Evolutionary conservation across 2,113 vertebrate genomes (phyloP).

Genomic region (Xiphophorus hellerii): DNA sequence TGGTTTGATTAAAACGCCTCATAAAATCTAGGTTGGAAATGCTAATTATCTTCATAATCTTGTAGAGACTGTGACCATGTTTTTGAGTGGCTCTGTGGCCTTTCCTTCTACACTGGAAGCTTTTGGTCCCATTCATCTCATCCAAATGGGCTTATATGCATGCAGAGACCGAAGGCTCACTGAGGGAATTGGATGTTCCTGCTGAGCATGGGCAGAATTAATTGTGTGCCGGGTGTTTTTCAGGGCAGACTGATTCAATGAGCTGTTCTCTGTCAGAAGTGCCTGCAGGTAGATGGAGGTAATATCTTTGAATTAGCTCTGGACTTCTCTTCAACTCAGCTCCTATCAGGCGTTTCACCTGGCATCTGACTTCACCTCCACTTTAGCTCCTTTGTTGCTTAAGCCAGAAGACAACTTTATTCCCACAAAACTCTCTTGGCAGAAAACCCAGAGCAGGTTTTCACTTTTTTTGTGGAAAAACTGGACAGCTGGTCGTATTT

Average conservation of each 20-base stretch:
- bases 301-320: constrained; percentile 20
- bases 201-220: constrained; percentile 56
- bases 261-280: constrained; percentile 35
- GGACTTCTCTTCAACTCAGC: constrained; percentile 54
- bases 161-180: constrained; percentile 40
- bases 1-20: constrained; percentile 8
- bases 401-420: constrained; percentile 2
- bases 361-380: constrained; percentile 40
- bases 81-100: constrained; percentile 11
- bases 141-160: constrained; percentile 46
- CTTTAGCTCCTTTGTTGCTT: constrained; percentile 21
- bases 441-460: constrained; percentile 5
- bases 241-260: constrained; percentile 21
- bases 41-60: not conserved
- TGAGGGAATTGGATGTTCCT: constrained; percentile 59
- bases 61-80: not conserved
- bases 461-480: not conserved
- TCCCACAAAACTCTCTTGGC: constrained; percentile 4
- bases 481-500: not conserved
- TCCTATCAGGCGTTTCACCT: constrained; percentile 24
- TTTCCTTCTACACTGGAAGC: constrained; percentile 29
- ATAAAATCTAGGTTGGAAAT: not conserved
- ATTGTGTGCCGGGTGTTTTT: constrained; percentile 37
- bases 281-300: constrained; percentile 44
- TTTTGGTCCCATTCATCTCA: constrained; percentile 58